Conservation (phyloP, 2,113 vertebrate species). For the Chelonoidis abingdonii region DNA sequence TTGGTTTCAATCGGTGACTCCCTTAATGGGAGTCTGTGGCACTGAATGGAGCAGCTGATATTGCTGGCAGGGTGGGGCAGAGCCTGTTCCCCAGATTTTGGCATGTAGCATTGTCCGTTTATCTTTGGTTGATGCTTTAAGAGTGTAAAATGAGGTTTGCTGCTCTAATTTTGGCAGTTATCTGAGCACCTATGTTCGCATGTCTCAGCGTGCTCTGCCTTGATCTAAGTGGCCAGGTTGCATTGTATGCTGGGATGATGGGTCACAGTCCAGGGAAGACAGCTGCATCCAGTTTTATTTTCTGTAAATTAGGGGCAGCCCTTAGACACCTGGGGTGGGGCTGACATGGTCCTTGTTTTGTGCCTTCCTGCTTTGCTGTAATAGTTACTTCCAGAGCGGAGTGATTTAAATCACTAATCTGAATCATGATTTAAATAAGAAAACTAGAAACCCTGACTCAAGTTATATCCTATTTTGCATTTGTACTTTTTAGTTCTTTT, state of each 20-base stretch:
- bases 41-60: not conserved
- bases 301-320: not conserved
- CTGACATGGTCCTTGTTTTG: not conserved
- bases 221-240: not conserved
- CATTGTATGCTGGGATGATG: not conserved
- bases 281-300: not conserved
- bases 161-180: rapidly evolving
- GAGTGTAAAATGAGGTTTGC: not conserved
- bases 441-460: not conserved
- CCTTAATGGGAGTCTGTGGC: rapidly evolving
- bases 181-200: not conserved
- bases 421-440: not conserved
- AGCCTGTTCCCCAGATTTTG: not conserved
- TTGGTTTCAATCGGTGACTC: not conserved
- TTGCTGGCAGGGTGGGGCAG: not conserved
- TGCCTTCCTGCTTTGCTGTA: not conserved
- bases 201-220: rapidly evolving
- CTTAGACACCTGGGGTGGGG: not conserved
- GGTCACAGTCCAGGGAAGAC: rapidly evolving
- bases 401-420: not conserved
- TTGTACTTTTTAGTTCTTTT: not conserved
- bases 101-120: not conserved
- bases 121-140: not conserved
- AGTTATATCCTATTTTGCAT: not conserved
- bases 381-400: not conserved